Evolutionary conservation across 2,113 vertebrate species (phyloP), one percentile per base, ranked within the genome.

Genomic region (Lophochroa leadbeateri): DNA sequence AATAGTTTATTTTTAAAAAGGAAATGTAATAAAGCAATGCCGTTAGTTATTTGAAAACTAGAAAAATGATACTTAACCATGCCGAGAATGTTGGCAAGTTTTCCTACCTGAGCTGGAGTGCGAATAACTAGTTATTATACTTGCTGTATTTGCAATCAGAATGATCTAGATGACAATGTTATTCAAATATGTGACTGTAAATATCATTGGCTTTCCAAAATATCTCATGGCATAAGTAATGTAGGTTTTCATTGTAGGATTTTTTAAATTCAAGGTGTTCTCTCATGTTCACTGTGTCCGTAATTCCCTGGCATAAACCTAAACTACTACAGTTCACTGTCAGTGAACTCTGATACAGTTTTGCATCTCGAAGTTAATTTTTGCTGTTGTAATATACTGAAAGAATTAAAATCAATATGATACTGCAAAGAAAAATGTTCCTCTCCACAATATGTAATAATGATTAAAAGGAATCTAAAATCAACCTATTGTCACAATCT

Each of bases 1-100:
- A 96, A 88, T 77, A 94, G 49, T 53, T 90, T 96, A 77, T 86
- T 93, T 95, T 92, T 46, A 3, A 81, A 96, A 88, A 86, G 37
- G 41, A 90, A 94, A 92, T 86, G 93, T 93, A 95, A 90, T 83
- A 95, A 88, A 93, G 41, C 17, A 82, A 57, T 86, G 82, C 20
- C 0, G 2, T 68, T 93, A 88, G 60, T 61, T 84, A 88, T 95
- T 94, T 94, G 52, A 75, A 90, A 93, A 84, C 39, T 75, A 28
- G 60, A 69, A 81, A 93, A 94, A 75, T 61, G 0, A 84, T 71
- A 90, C 50, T 46, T 90, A 53, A 92, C 78, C 50, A 90, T 52
- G 46, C 7, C 0, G 1, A 17, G 82, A 92, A 93, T 67, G 21
- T 46, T 96, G 88, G 77, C 79, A 95, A 78, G 17, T 57, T 92